Evolutionary conservation across 2,113 vertebrate species (phyloP).

Genomic region (Irena cyanogastra): DNA sequence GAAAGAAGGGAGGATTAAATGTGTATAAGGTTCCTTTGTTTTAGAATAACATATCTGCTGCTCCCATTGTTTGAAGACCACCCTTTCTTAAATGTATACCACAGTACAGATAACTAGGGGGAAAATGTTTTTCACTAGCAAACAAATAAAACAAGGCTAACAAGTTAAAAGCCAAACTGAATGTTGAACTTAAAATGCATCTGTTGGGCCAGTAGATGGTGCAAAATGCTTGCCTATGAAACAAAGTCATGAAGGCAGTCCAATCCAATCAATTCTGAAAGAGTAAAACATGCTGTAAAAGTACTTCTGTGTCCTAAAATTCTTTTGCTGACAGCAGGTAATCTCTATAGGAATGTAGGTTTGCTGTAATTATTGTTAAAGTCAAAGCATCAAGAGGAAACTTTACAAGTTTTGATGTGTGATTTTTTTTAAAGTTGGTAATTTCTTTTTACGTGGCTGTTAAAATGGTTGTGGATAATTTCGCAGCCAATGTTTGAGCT

Average conservation of each 20-base stretch:
- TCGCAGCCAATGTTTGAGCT: neutral
- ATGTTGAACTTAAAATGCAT: neutral
- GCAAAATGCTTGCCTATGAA: neutral
- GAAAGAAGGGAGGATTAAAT: neutral
- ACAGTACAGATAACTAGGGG: neutral
- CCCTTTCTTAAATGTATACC: neutral
- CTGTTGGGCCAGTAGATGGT: constrained; percentile 61
- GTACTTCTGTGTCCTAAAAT: neutral
- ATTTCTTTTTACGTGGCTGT: neutral
- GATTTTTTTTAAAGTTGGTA: neutral
- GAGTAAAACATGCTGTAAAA: neutral
- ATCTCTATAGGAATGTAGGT: neutral
- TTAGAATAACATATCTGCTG: neutral
- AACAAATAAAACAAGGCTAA: neutral
- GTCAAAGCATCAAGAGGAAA: neutral
- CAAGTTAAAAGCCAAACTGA: neutral
- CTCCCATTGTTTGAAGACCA: neutral
- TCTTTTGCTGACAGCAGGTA: neutral
- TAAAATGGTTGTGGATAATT: neutral
- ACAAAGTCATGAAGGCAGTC: neutral
- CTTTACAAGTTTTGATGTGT: neutral
- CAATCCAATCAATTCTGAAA: neutral
- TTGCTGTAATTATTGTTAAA: neutral
- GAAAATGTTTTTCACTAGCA: neutral
- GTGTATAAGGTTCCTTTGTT: neutral